phyloP scores from a whole-genome alignment of 2,797 vertebrate species.

The Botia almorhae region DNA sequence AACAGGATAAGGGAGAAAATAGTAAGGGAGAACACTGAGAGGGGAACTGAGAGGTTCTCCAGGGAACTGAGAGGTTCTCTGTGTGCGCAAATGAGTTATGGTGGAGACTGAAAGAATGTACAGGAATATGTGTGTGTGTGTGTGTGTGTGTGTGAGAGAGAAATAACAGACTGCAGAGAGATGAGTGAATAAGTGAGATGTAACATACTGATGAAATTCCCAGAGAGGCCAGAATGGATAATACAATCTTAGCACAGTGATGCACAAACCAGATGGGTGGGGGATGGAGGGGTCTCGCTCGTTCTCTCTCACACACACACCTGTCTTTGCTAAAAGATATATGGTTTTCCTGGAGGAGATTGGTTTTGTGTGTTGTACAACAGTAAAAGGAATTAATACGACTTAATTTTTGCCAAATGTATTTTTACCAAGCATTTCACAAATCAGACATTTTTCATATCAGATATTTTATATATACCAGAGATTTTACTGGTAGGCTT shows the following conservation, averaged over 20 bases:
- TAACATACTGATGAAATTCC: constrained; percentile 80
- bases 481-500: neutral
- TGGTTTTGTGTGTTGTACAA: constrained; percentile 68
- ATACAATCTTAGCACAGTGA: constrained; percentile 71
- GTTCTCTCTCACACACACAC: constrained; percentile 59
- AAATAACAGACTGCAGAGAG: constrained; percentile 44
- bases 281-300: constrained; percentile 30
- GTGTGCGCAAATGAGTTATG: constrained; percentile 33
- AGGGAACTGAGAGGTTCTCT: constrained; percentile 16
- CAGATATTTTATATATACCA: no score
- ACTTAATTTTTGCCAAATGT: constrained; percentile 48
- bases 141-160: constrained; percentile 18
- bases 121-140: neutral
- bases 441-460: no score
- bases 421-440: no score
- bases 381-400: constrained; percentile 56
- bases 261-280: constrained; percentile 80
- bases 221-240: constrained; percentile 75
- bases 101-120: constrained; percentile 30
- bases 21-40: neutral
- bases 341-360: constrained; percentile 64
- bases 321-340: constrained; percentile 67
- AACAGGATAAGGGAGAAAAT: constrained; percentile 21
- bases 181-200: constrained; percentile 80
- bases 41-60: neutral